Conservation (phyloP, 30 jellyfish, hydroid and myxozoan species). For the Turritopsis rubra region DNA sequence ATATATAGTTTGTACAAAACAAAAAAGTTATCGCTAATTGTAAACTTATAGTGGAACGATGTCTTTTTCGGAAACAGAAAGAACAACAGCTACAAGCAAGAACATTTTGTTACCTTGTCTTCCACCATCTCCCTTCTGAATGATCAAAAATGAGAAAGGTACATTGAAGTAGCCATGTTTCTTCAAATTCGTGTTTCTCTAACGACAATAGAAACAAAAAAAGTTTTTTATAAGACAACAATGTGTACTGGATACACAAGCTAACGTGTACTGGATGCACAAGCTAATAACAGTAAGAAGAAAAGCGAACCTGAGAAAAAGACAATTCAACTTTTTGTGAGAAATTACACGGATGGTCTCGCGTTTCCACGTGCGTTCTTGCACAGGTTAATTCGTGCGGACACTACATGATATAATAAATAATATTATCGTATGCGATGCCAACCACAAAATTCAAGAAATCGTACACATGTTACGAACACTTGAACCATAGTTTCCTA, state of each 20-base stretch:
- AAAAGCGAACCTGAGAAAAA: constrained; percentile 72
- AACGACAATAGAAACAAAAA: not conserved
- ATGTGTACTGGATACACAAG: no score
- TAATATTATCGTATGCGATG: not conserved
- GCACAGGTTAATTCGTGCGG: constrained; percentile 91
- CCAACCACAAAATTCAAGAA: not conserved
- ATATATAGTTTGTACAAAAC: no score
- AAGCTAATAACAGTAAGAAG: no score
- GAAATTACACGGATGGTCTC: constrained; percentile 93
- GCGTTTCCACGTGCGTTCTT: constrained; percentile 68
- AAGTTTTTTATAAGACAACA: not conserved
- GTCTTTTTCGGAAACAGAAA: not conserved
- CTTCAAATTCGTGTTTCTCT: constrained; percentile 34
- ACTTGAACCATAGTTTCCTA: not conserved
- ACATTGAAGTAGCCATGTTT: constrained; percentile 62
- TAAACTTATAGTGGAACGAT: constrained; percentile 4
- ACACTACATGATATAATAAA: constrained; percentile 45
- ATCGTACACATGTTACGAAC: not conserved
- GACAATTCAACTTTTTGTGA: constrained; percentile 78
- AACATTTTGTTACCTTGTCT: not conserved
- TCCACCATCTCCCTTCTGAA: constrained; percentile 58
- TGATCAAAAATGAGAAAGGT: constrained; percentile 57
- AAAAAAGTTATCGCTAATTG: no score
- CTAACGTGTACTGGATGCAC: no score
- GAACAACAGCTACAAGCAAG: not conserved